phyloP scores from a whole-genome alignment of 2,888 invertebrate species.

The Drosophila austrosaltans region DNA sequence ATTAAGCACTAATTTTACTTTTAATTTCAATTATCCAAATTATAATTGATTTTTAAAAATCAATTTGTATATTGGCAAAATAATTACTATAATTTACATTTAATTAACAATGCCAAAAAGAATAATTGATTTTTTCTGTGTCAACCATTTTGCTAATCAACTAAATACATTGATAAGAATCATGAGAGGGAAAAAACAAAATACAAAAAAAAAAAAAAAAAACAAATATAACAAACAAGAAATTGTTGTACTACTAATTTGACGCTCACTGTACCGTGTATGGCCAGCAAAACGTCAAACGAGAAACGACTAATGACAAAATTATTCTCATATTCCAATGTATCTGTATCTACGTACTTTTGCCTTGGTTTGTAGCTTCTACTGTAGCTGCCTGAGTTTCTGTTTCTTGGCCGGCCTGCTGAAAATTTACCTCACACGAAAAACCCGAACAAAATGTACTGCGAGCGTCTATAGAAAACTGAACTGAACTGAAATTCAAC shows the following conservation, averaged over 20 bases:
- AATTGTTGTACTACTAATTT: slow-evolving; percentile 38
- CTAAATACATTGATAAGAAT: slow-evolving; percentile 3
- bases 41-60: background rate
- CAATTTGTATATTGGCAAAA: background rate
- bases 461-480: slow-evolving; percentile 77
- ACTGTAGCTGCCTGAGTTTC: slow-evolving; percentile 7
- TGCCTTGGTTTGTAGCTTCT: slow-evolving; percentile 44
- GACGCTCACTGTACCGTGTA: slow-evolving; percentile 55
- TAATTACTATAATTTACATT: background rate
- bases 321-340: slow-evolving; percentile 38
- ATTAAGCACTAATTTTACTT: background rate
- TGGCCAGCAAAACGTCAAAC: slow-evolving; percentile 26
- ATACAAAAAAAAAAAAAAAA: no score
- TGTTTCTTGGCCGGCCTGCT: slow-evolving; percentile 28
- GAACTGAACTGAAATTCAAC: slow-evolving; percentile 77
- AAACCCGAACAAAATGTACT: slow-evolving; percentile 75
- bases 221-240: background rate
- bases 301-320: slow-evolving; percentile 5
- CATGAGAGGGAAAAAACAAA: background rate
- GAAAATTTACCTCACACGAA: slow-evolving; percentile 45
- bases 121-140: background rate
- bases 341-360: slow-evolving; percentile 70
- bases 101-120: background rate
- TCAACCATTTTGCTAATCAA: slow-evolving; percentile 9
- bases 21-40: background rate